Percentiles rank a stretch among this genome's conserved stretches.
Evolutionary conservation across 2,797 vertebrate species (phyloP).

Genomic region (Crax fasciolata): DNA sequence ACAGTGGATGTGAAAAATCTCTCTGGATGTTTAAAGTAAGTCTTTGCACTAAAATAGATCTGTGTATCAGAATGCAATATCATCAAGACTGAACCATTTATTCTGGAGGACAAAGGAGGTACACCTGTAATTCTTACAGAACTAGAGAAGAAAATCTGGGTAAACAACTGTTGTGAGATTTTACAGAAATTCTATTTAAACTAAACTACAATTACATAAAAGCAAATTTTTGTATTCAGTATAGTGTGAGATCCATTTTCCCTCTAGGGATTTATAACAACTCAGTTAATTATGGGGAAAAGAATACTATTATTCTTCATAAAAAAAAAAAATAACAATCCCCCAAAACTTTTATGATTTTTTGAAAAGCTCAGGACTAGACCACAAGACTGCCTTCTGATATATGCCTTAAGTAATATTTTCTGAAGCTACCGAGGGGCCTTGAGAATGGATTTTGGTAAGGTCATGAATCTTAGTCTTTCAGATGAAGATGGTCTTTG

Average conservation of each 20-base stretch:
- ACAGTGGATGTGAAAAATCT: neutral
- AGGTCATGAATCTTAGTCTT: conserved; percentile 65
- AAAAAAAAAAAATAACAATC: neutral
- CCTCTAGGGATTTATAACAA: neutral
- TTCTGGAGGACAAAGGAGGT: neutral
- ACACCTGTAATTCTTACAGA: neutral
- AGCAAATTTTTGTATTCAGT: neutral
- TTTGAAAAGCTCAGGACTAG: neutral
- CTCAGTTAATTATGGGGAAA: neutral
- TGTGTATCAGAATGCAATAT: neutral
- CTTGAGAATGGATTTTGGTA: conserved; percentile 45
- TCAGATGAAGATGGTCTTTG: conserved; percentile 56
- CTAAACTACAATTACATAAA: neutral
- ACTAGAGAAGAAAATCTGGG: neutral
- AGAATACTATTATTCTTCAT: neutral
- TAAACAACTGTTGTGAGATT: neutral
- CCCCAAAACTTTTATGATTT: neutral
- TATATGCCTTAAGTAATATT: conserved; percentile 39
- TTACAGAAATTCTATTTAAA: neutral
- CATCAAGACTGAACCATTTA: neutral
- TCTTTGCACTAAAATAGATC: neutral
- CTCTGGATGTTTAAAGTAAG: neutral
- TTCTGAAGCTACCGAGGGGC: neutral
- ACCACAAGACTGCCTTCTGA: conserved; percentile 30
- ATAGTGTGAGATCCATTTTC: neutral